Conservation (phyloP, 2,797 vertebrate species). For the Sebastes minor region DNA sequence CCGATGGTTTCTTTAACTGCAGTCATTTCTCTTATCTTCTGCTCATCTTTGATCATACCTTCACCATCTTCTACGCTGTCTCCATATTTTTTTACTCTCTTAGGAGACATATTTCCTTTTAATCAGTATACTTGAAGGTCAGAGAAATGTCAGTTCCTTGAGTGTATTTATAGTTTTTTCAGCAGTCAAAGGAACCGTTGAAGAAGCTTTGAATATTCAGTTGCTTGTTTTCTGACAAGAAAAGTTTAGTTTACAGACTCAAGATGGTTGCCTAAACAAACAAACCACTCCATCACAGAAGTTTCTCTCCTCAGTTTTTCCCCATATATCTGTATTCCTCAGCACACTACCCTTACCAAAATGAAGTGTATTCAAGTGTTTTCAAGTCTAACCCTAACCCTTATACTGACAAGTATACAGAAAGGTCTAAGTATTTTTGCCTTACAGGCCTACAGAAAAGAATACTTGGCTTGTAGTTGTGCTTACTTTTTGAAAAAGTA, state of each 20-base stretch:
- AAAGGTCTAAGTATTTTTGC: too few relatives aligned
- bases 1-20: background rate
- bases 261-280: background rate
- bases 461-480: too few relatives aligned
- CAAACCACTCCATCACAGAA: background rate
- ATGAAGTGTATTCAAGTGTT: too few relatives aligned
- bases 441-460: too few relatives aligned
- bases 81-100: background rate
- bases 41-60: conserved; percentile 21
- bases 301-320: background rate
- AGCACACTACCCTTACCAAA: background rate
- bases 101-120: conserved; percentile 11
- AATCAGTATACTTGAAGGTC: conserved; percentile 31
- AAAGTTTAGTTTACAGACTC: background rate
- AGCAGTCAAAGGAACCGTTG: background rate
- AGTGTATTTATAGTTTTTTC: conserved; percentile 3
- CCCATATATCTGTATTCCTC: background rate
- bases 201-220: background rate
- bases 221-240: background rate
- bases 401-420: too few relatives aligned
- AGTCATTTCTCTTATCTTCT: conserved; percentile 20
- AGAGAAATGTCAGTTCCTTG: background rate
- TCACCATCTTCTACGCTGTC: conserved; percentile 1
- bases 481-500: too few relatives aligned
- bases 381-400: too few relatives aligned